Evolutionary conservation across 2,797 vertebrate genomes (phyloP).

Genomic region (Mormyrops attenuatus): DNA sequence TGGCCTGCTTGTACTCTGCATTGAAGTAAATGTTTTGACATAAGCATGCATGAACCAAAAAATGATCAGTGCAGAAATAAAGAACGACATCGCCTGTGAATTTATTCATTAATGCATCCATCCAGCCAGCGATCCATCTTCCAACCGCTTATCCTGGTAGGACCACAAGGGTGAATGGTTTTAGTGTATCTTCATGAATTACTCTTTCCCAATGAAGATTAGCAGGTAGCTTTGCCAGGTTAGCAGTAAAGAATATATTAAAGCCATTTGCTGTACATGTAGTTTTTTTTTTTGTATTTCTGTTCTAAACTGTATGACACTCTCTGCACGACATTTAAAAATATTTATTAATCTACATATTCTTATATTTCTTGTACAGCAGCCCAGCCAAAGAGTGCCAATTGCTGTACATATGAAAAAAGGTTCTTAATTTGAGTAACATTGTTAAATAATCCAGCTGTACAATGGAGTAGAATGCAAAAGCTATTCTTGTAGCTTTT

Average conservation of each 20-base stretch:
- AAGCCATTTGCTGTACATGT: neutral
- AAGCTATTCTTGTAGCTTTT: neutral
- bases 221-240: neutral
- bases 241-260: neutral
- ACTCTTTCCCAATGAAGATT: neutral
- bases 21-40: neutral
- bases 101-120: neutral
- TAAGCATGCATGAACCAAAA: neutral
- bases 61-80: neutral
- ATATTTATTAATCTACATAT: neutral
- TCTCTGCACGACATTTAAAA: neutral
- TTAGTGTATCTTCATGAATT: neutral
- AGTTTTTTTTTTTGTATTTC: neutral
- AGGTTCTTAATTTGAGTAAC: neutral
- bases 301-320: neutral
- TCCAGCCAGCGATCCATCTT: neutral
- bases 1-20: neutral
- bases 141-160: neutral
- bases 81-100: neutral
- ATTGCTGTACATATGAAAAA: neutral
- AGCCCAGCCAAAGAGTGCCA: neutral
- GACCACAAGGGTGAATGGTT: neutral
- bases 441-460: neutral
- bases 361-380: neutral
- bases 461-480: neutral